Evolutionary conservation across 2,888 invertebrate genomes (phyloP).

Genomic region (Spialia ferax): DNA sequence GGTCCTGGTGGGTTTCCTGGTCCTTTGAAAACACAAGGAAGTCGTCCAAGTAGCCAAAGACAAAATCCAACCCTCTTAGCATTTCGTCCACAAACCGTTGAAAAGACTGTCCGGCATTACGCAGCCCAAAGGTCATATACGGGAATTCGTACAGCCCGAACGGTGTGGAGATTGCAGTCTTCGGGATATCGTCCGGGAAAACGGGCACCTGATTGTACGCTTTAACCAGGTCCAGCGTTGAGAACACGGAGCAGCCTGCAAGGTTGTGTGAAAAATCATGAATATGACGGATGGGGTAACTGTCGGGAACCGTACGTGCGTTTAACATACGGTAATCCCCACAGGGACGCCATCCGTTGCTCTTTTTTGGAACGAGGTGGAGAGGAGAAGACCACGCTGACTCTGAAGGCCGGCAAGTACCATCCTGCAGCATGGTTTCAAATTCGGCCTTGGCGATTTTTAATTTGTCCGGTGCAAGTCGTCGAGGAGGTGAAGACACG

Average conservation of each 20-base stretch:
- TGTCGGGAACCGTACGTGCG: constrained; percentile 1
- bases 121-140: constrained; percentile 5
- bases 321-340: constrained; percentile 6
- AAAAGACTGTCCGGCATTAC: constrained; percentile 3
- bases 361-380: neutral
- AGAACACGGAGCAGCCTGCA: constrained; percentile 3
- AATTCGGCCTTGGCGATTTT: neutral
- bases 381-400: constrained; percentile 11
- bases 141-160: constrained; percentile 5
- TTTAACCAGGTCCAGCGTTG: constrained; percentile 2
- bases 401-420: constrained; percentile 32
- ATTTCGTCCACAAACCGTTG: constrained; percentile 6
- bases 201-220: constrained; percentile 4
- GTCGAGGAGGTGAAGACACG: constrained; percentile 10
- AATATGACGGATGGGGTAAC: constrained; percentile 3
- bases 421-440: constrained; percentile 4
- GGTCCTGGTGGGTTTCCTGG: constrained; percentile 16
- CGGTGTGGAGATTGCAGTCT: constrained; percentile 4
- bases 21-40: constrained; percentile 26
- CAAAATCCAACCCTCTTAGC: constrained; percentile 11
- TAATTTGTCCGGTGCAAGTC: constrained; percentile 13
- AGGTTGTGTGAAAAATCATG: constrained; percentile 6
- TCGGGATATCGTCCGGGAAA: constrained; percentile 1
- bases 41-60: constrained; percentile 31
- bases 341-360: constrained; percentile 7